These are phyloP conservation scores for Chiloscyllium punctatum DNA, from an alignment of 2,797 vertebrate species.

Conservation along the genomic window DNA sequence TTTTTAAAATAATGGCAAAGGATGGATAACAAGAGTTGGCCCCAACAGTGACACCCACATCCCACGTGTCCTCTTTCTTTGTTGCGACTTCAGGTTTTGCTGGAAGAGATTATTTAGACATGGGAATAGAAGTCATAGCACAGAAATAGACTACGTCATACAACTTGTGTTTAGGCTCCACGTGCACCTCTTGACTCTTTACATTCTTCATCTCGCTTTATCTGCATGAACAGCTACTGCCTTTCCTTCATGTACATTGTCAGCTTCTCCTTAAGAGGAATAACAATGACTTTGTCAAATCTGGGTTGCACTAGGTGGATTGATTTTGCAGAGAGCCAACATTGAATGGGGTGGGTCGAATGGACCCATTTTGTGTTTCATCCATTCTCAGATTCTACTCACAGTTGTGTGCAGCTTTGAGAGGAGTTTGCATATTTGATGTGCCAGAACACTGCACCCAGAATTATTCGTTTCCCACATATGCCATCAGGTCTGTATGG, in stretches of 20 bases:
- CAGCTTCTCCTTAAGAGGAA: neutral
- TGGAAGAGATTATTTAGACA: neutral
- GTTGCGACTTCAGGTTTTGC: neutral
- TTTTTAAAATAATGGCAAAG: too few relatives aligned
- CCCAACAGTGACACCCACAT: too few relatives aligned
- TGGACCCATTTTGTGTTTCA: neutral
- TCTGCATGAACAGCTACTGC: neutral
- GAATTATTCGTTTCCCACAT: neutral
- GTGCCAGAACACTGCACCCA: neutral
- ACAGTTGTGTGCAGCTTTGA: neutral
- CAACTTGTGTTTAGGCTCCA: neutral
- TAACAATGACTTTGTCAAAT: neutral
- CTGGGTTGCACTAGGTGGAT: neutral
- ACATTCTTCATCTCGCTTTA: neutral
- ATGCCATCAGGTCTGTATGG: neutral
- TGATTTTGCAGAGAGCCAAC: neutral
- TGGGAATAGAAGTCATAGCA: neutral
- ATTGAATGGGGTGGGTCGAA: neutral
- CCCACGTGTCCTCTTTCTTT: neutral
- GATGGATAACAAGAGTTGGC: too few relatives aligned
- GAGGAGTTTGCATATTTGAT: neutral
- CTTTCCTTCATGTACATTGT: neutral
- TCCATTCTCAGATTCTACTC: neutral
- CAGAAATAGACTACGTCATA: neutral
- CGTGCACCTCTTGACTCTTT: neutral